Base-by-base conservation (phyloP, 2,113 vertebrate genomes). In the Chascanopsetta lugubris region DNA sequence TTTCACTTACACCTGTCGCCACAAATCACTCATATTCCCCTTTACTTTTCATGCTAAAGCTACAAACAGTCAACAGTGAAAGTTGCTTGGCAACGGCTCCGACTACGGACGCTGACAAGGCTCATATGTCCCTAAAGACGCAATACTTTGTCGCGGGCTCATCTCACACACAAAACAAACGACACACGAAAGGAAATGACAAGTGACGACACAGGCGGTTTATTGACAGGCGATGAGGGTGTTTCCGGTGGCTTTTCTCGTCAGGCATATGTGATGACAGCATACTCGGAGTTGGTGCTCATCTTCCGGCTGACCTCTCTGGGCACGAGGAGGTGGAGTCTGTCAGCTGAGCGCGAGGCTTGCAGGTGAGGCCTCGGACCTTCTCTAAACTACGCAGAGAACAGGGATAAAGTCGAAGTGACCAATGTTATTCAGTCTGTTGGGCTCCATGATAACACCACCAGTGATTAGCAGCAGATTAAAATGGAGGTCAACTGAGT, bases 271-370 rank as follows among this genome's bases (percentile, higher is more conserved):
- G 85, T 92, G 69, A 93, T 93, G 69, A 93, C 75, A 1, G 93
- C 93, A 20, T 93, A 93, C 63, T 93, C 93, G 0, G 93, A 93
- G 72, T 75, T 91, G 42, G 91, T 90, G 86, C 91, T 93, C 87
- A 93, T 86, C 72, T 93, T 93, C 64, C 93, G 86, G 73, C 80
- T 87, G 74, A 92, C 79, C 57, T 93, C 92, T 70, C 87, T 88
- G 45, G 84, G 80, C 38, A 74, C 79, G 8, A 80, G 88, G 17
- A 93, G 69, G 17, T 91, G 89, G 15, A 93, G 86, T 46, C 91
- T 85, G 83, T 93, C 92, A 49, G 88, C 88, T 6, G 92, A 92
- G 21, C 85, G 85, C 6, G 87, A 91, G 27, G 82, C 77, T 20
- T 91, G 88, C 15, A 91, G 76, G 40, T 69, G 78, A 66, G 43